Conservation (phyloP, 2,797 vertebrate species). For the Arctocebus calabarensis region DNA sequence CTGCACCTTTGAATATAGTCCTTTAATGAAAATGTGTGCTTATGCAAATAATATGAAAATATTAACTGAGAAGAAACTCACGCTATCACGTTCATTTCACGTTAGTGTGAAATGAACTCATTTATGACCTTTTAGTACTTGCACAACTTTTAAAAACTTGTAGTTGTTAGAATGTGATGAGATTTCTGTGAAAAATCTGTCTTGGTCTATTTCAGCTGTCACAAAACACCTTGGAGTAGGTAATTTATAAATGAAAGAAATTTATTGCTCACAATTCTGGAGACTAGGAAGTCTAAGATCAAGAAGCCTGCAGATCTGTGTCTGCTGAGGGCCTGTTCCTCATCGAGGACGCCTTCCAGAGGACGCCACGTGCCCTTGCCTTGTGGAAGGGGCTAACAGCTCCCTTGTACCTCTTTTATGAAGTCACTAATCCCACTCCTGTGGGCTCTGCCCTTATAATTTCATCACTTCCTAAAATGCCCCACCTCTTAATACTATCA, state of each 20-base stretch:
- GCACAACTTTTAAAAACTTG: not conserved
- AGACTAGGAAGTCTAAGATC: not conserved
- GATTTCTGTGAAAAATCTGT: slow-evolving; percentile 32
- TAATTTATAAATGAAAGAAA: not conserved
- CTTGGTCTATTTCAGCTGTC: not conserved
- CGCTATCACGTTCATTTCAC: too few relatives aligned
- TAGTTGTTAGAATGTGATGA: not conserved
- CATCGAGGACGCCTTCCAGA: not conserved
- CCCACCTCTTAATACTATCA: not conserved
- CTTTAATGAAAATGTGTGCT: not conserved
- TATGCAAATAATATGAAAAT: not conserved
- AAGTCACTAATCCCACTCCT: not conserved
- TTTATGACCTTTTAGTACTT: not conserved
- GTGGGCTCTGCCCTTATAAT: not conserved
- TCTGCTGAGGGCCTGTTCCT: not conserved
- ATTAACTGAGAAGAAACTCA: not conserved
- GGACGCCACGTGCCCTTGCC: not conserved
- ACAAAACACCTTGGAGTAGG: not conserved
- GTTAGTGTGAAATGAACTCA: not conserved
- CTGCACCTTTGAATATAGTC: not conserved
- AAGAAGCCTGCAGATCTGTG: not conserved
- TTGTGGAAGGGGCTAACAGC: not conserved
- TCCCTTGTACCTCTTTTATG: not conserved
- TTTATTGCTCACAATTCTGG: not conserved
- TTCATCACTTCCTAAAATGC: not conserved